Evolutionary conservation across 2,888 invertebrate species (phyloP).

Genomic region (Boloria selene): DNA sequence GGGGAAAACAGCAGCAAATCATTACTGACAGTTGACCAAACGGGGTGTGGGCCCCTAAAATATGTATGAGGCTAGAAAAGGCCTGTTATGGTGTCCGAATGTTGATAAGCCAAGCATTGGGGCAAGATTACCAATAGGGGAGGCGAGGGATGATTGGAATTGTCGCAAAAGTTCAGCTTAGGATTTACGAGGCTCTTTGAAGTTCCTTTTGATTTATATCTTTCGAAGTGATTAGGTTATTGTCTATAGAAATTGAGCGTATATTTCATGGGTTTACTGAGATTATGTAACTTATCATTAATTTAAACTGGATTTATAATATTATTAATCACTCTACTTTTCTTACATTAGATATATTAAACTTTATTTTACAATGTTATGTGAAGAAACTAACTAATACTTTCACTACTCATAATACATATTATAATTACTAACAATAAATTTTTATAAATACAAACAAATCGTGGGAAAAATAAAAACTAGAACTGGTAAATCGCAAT

Average conservation of each 20-base stretch:
- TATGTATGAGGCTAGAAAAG: constrained; percentile 79
- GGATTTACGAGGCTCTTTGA: constrained; percentile 50
- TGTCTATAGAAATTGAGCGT: constrained; percentile 10
- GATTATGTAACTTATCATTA: not conserved
- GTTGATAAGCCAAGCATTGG: constrained; percentile 80
- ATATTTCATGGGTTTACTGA: constrained; percentile 8
- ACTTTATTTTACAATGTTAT: too few relatives aligned
- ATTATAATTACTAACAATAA: constrained; percentile 7
- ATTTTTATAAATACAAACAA: constrained; percentile 34
- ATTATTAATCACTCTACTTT: too few relatives aligned
- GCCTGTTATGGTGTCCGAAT: constrained; percentile 82
- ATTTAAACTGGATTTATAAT: not conserved
- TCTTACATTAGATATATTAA: too few relatives aligned
- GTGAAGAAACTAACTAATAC: too few relatives aligned
- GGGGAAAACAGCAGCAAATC: constrained; percentile 77
- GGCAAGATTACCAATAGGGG: constrained; percentile 70
- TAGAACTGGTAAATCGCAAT: constrained; percentile 65
- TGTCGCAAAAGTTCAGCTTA: constrained; percentile 43
- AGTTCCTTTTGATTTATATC: constrained; percentile 30
- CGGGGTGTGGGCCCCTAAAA: constrained; percentile 78
- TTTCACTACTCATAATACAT: too few relatives aligned
- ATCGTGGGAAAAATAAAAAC: constrained; percentile 62
- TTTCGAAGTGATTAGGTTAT: constrained; percentile 25
- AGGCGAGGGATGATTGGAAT: constrained; percentile 67
- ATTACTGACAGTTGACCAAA: constrained; percentile 83